Percentiles rank a stretch among this genome's conserved stretches.
These are phyloP conservation scores for Pituophis catenifer DNA, from an alignment of 2,113 vertebrate genomes.

Conservation along the genomic window DNA sequence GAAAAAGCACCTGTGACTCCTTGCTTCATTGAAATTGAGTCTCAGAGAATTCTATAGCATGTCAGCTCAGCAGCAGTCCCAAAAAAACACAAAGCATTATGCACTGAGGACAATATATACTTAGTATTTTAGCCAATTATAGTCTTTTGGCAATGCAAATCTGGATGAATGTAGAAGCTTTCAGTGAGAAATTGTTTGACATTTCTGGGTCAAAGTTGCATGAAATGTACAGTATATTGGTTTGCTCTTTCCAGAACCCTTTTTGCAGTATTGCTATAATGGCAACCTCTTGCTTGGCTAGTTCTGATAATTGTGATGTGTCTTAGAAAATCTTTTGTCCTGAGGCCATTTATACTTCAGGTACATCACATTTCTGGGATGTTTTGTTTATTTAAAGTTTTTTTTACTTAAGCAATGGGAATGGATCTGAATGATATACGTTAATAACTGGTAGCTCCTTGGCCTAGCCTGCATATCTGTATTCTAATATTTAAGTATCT, in stretches of 20 bases:
- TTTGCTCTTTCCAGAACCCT: neutral
- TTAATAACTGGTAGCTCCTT: neutral
- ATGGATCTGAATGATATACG: neutral
- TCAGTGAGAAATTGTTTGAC: neutral
- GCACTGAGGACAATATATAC: too few species aligned
- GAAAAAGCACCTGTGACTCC: neutral
- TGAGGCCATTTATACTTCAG: neutral
- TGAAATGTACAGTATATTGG: neutral
- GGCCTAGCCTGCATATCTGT: neutral
- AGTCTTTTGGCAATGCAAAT: neutral
- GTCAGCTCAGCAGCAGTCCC: neutral
- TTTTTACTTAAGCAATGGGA: neutral
- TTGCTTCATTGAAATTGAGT: neutral
- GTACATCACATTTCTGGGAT: neutral
- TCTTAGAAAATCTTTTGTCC: neutral
- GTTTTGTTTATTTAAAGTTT: conserved; percentile 6
- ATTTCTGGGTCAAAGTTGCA: neutral
- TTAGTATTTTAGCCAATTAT: neutral
- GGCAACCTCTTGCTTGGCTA: neutral
- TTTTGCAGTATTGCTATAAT: neutral
- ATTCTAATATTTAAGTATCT: neutral
- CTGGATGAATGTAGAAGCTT: neutral
- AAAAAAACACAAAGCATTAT: too few species aligned
- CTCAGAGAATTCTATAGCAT: neutral
- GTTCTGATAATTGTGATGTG: neutral